Conservation (phyloP, 1,140 invertebrate genomes). For the Laodelphax striatellus region DNA sequence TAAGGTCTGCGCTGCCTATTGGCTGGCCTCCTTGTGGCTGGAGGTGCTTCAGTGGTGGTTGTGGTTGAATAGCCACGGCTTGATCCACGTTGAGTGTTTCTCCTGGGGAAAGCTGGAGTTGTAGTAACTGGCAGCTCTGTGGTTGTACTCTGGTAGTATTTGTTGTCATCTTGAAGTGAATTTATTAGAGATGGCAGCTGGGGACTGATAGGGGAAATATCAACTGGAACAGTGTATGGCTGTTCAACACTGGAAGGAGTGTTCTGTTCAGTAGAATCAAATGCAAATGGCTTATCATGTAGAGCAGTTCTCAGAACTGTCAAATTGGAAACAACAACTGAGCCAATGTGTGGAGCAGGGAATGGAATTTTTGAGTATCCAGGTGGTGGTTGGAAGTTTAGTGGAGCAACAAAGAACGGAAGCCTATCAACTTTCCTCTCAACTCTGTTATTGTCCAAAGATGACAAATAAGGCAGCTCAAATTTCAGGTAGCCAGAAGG, state of each 20-base stretch:
- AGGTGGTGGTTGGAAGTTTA: constrained; percentile 65
- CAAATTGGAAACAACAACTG: constrained; percentile 48
- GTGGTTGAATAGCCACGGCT: constrained; percentile 8
- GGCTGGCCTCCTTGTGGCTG: constrained; percentile 13
- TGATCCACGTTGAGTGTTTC: constrained; percentile 11
- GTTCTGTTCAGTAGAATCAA: background rate
- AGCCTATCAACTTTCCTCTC: constrained; percentile 58
- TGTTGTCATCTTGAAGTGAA: constrained; percentile 17
- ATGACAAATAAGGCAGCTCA: constrained; percentile 67
- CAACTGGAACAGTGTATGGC: constrained; percentile 15
- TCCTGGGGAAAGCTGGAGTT: constrained; percentile 15
- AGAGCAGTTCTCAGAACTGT: constrained; percentile 14
- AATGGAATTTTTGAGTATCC: constrained; percentile 74
- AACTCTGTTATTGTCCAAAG: constrained; percentile 52
- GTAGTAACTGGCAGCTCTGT: constrained; percentile 5
- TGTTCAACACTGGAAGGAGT: constrained; percentile 4
- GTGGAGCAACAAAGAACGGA: constrained; percentile 71
- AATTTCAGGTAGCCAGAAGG: constrained; percentile 65
- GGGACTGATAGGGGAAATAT: constrained; percentile 18
- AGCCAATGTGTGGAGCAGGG: constrained; percentile 72
- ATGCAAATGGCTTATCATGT: constrained; percentile 10
- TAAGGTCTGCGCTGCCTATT: constrained; percentile 2
- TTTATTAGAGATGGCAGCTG: constrained; percentile 19
- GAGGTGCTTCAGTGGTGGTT: constrained; percentile 1
- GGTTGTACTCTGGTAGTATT: constrained; percentile 4